Percentiles rank a stretch among this genome's conserved stretches.
Evolutionary conservation across 2,797 vertebrate species (phyloP).

Genomic region (Etheostoma perlongum): DNA sequence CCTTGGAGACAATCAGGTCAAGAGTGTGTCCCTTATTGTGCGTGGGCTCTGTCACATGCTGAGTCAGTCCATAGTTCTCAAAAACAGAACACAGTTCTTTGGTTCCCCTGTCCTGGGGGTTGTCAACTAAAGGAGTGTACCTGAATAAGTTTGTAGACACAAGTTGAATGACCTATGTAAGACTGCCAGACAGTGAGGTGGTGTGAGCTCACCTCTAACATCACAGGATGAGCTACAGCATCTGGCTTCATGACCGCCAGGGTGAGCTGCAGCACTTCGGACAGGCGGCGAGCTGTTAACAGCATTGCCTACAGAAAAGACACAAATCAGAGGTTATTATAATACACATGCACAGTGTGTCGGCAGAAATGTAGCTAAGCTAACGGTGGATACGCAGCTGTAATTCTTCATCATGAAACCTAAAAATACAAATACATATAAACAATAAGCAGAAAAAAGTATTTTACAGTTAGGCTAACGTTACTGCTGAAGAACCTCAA

Average conservation of each 20-base stretch:
- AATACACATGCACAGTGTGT: too few relatives aligned
- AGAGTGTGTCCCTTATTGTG: too few relatives aligned
- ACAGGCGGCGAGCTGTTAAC: conserved; percentile 59
- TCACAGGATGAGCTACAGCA: conserved; percentile 91
- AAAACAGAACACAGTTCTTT: too few relatives aligned
- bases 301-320: conserved; percentile 61
- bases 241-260: conserved; percentile 95
- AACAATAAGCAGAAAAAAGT: background rate
- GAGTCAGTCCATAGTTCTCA: too few relatives aligned
- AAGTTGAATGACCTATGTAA: background rate
- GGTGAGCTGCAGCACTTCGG: conserved; percentile 91
- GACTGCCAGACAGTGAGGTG: background rate
- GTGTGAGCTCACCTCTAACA: conserved; percentile 85
- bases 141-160: background rate
- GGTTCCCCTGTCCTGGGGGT: too few relatives aligned
- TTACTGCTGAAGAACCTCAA: background rate
- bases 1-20: too few relatives aligned
- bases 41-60: too few relatives aligned
- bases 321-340: background rate
- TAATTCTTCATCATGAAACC: too few relatives aligned
- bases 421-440: too few relatives aligned
- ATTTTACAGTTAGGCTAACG: background rate
- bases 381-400: background rate
- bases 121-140: too few relatives aligned
- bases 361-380: background rate